Evolutionary conservation across 2,888 invertebrate genomes (phyloP).

Genomic region (Apotomis capreana): DNA sequence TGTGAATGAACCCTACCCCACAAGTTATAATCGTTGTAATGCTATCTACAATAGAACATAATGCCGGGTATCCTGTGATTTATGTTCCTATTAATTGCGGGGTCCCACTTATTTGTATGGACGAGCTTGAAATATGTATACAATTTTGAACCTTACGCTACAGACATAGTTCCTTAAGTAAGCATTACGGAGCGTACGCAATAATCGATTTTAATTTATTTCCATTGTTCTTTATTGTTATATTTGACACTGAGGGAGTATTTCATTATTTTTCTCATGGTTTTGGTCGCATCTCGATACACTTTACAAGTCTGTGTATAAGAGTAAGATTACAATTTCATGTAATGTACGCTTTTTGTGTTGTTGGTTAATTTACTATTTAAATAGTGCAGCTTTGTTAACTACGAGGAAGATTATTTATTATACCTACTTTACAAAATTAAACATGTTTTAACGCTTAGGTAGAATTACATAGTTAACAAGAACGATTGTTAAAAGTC

Average conservation of each 20-base stretch:
- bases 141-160: neutral
- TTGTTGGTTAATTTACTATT: no score
- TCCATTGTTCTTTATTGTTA: conserved; percentile 53
- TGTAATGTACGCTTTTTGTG: no score
- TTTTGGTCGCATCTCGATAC: conserved; percentile 3
- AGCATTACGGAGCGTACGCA: conserved; percentile 41
- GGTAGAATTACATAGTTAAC: no score
- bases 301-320: no score
- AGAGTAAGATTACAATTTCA: no score
- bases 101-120: conserved; percentile 55
- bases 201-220: conserved; percentile 57
- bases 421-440: no score
- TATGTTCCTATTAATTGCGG: conserved; percentile 68
- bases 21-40: conserved; percentile 36
- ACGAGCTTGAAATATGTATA: neutral
- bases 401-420: no score
- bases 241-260: conserved; percentile 34
- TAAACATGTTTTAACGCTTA: no score
- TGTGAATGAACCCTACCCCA: conserved; percentile 28
- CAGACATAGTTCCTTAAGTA: neutral
- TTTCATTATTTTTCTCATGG: conserved; percentile 49
- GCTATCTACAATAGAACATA: conserved; percentile 46
- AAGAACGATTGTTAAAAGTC: no score
- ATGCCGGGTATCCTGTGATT: conserved; percentile 57
- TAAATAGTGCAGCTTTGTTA: no score